Percentiles rank a stretch among this genome's conserved stretches.
Evolutionary conservation across 1,140 invertebrate genomes (phyloP).

Genomic region (Cherax destructor): DNA sequence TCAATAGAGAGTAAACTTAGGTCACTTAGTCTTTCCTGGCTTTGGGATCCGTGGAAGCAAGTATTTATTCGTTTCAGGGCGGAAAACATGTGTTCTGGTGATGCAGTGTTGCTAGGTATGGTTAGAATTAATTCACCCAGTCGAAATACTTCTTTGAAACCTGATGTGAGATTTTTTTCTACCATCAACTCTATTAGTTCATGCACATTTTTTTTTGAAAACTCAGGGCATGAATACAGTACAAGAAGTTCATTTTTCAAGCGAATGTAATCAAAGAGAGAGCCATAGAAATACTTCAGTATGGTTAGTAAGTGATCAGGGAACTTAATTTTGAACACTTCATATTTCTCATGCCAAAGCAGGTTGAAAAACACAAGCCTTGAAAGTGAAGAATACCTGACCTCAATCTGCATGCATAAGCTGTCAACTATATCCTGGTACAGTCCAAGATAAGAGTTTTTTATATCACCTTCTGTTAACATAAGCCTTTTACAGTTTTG

Average conservation of each 20-base stretch:
- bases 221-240: constrained; percentile 11
- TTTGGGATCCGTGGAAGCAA: not conserved
- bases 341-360: constrained; percentile 43
- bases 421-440: constrained; percentile 10
- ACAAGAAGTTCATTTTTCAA: not conserved
- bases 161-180: constrained; percentile 19
- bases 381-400: constrained; percentile 35
- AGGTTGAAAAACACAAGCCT: constrained; percentile 36
- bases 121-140: too few relatives aligned
- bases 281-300: constrained; percentile 27
- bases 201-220: constrained; percentile 8
- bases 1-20: constrained; percentile 31
- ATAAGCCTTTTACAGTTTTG: not conserved
- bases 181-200: constrained; percentile 23
- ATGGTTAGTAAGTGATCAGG: constrained; percentile 22
- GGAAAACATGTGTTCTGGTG: constrained; percentile 26
- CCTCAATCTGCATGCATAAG: constrained; percentile 7
- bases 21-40: constrained; percentile 18
- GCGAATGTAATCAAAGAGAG: constrained; percentile 46
- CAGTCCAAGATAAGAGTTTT: constrained; percentile 2
- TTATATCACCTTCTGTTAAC: not conserved
- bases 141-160: too few relatives aligned
- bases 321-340: not conserved
- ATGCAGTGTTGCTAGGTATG: constrained; percentile 20
- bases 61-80: constrained; percentile 8